Percentiles rank a stretch among this genome's conserved stretches.
These are phyloP conservation scores for Dolichallabes microphthalmus DNA, from an alignment of 2,113 vertebrate species.

Conservation along the genomic window DNA sequence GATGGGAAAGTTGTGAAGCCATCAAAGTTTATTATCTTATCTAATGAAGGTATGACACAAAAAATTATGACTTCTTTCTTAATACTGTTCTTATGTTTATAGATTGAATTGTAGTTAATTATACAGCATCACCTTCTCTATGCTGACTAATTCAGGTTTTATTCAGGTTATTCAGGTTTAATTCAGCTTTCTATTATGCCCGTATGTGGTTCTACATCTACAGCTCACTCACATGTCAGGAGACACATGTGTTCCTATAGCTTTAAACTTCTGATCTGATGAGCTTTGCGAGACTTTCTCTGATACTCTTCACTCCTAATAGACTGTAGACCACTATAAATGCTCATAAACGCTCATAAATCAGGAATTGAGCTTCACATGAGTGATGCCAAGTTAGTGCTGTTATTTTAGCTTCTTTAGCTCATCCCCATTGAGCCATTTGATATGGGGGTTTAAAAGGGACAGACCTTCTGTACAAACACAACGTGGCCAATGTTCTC, in stretches of 20 bases:
- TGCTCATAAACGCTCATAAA: constrained; percentile 6
- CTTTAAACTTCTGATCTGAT: background rate
- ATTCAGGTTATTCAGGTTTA: background rate
- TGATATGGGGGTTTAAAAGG: constrained; percentile 39
- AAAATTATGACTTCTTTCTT: background rate
- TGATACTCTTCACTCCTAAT: background rate
- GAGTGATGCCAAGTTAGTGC: constrained; percentile 15
- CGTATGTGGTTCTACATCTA: background rate
- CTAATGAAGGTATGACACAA: constrained; percentile 78
- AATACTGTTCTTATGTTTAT: background rate
- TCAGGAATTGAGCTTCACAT: constrained; percentile 9
- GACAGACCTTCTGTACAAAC: constrained; percentile 77
- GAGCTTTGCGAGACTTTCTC: background rate
- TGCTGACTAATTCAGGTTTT: background rate
- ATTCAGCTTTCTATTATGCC: background rate
- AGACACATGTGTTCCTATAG: background rate
- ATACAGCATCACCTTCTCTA: background rate
- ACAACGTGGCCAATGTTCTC: constrained; percentile 77
- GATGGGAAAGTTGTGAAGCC: constrained; percentile 82
- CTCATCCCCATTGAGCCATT: constrained; percentile 30
- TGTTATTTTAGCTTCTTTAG: constrained; percentile 43
- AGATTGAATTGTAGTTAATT: background rate
- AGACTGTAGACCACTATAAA: constrained; percentile 17
- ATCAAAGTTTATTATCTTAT: constrained; percentile 78
- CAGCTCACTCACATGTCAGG: background rate